phyloP scores from a whole-genome alignment of 2,113 vertebrate species.

The Ranitomeya variabilis region DNA sequence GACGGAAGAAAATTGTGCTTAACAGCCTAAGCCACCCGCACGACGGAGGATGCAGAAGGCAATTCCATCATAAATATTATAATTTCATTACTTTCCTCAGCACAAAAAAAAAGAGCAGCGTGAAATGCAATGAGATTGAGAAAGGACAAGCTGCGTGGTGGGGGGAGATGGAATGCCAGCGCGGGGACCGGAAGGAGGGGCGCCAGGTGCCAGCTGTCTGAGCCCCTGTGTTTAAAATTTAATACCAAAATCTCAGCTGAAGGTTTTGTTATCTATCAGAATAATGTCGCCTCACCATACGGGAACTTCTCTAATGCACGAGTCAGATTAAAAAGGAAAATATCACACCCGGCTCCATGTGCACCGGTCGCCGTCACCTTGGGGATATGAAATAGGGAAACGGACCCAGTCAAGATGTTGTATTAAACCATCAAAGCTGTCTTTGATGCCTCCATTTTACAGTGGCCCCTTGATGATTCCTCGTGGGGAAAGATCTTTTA shows the following conservation, averaged over 20 bases:
- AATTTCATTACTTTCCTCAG: constrained; percentile 57
- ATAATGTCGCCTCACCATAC: constrained; percentile 40
- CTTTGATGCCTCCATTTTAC: background rate
- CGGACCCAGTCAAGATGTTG: constrained; percentile 13
- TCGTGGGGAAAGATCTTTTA: background rate
- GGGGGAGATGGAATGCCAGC: constrained; percentile 33
- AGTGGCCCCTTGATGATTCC: background rate
- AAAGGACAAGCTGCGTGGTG: constrained; percentile 47
- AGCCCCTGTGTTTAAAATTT: constrained; percentile 52
- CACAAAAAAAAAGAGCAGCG: constrained; percentile 43
- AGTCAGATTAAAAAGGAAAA: constrained; percentile 33
- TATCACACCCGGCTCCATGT: background rate
- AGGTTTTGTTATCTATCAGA: constrained; percentile 55
- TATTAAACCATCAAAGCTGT: constrained; percentile 2
- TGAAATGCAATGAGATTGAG: constrained; percentile 57
- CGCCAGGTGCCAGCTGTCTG: constrained; percentile 57
- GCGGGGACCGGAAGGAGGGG: constrained; percentile 28
- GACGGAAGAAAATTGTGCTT: constrained; percentile 37
- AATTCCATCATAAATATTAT: constrained; percentile 59
- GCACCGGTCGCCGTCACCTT: constrained; percentile 10
- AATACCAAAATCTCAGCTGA: constrained; percentile 49
- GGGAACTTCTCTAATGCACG: constrained; percentile 11
- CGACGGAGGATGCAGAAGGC: constrained; percentile 48
- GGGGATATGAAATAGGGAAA: constrained; percentile 24
- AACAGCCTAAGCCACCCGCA: constrained; percentile 36